Evolutionary conservation across 1,140 invertebrate species (phyloP), one percentile per base, ranked within the genome.

Genomic region (Sminthurinus signatus): DNA sequence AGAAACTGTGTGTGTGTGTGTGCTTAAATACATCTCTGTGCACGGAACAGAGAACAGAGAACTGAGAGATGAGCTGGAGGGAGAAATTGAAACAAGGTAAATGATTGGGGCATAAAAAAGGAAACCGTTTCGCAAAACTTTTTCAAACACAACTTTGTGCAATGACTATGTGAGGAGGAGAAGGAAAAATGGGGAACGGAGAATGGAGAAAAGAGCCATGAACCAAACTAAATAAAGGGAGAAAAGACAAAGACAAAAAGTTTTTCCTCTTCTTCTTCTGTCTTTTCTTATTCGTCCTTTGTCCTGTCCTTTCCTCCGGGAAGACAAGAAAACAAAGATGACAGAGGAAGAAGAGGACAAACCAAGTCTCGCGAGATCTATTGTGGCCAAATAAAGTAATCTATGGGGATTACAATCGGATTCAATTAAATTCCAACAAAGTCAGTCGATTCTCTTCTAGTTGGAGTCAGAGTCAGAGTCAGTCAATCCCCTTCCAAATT

Each of bases 51-150:
- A 42, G 29, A 58, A 39, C 44, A 28, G 39, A 29, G 2, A 44
- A 23, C 19, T 36, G 19, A 29, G 29, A 56, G 54, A 42, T 5
- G n/a, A 50, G 25, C 15, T n/a, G 46, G 46, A 21, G 15, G n/a
- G 29, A 39, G 56, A 65, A 65, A 65, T 65, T 65, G 63, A 65
- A 65, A 65, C 63, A 65, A 65, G 63, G 63, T 65, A 65, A 65
- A 65, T 65, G 63, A 65, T 65, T 65, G 63, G 42, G 32, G 44
- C 56, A 65, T 65, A 65, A 65, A 65, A 36, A 65, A 54, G 60
- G 63, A n/a, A n/a, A n/a, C n/a, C n/a, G n/a, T n/a, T n/a, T 65
- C 63, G 57, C 63, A 60, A 65, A 64, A 60, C 46, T 59, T 65
- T 63, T 43, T 19, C 21, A 42, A 32, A 52, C 23, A 61, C 25